Evolutionary conservation across 1,140 invertebrate genomes (phyloP).

Genomic region (Bactericera cockerelli): DNA sequence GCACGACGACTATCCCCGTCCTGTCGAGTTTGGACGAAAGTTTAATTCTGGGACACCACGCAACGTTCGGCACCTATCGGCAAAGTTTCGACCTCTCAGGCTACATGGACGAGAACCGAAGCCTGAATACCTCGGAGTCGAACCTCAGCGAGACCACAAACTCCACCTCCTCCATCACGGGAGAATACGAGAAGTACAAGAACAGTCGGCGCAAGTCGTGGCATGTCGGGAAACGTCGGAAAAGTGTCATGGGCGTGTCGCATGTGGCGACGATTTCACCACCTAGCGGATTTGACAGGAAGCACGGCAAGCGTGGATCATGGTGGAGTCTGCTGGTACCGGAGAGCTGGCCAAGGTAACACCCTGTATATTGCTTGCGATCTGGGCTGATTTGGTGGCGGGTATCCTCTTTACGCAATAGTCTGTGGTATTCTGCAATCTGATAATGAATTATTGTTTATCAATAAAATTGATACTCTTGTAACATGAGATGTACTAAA

Average conservation of each 20-base stretch:
- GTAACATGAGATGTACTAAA: no score
- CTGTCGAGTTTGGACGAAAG: neutral
- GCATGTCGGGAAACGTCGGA: neutral
- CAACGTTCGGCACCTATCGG: neutral
- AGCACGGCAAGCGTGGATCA: neutral
- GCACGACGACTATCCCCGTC: neutral
- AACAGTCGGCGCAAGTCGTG: neutral
- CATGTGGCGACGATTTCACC: neutral
- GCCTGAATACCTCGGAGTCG: neutral
- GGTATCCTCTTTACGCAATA: no score
- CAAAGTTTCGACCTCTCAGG: neutral
- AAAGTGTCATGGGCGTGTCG: neutral
- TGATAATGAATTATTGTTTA: no score
- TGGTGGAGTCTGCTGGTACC: neutral
- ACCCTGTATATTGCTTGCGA: no score
- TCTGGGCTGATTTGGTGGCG: no score
- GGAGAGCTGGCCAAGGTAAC: no score
- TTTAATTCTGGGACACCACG: neutral
- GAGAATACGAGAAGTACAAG: neutral
- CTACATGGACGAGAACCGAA: neutral
- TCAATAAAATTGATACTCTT: no score
- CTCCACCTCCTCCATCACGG: no score
- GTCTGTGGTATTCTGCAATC: no score
- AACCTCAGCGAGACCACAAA: neutral
- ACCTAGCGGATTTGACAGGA: neutral